Evolutionary conservation across 2,797 vertebrate species (phyloP).

Genomic region (Coranthus polyacanthus): DNA sequence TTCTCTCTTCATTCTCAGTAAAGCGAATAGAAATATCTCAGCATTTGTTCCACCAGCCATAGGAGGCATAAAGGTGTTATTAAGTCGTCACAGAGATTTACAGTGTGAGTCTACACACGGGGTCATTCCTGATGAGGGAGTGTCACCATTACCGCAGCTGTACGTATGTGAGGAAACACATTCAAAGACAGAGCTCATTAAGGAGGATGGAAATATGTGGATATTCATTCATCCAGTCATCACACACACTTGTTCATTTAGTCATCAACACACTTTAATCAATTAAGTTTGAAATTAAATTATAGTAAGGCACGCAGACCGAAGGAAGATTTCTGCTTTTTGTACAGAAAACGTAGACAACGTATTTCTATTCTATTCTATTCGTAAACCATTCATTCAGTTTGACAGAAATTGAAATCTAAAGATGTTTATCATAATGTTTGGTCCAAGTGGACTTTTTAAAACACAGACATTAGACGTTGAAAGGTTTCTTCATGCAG

Average conservation of each 20-base stretch:
- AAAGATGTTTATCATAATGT: too few relatives aligned
- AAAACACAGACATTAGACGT: too few relatives aligned
- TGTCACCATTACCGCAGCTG: conserved; percentile 67
- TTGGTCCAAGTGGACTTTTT: too few relatives aligned
- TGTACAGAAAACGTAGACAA: too few relatives aligned
- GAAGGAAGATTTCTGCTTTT: too few relatives aligned
- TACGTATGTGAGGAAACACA: conserved; percentile 29
- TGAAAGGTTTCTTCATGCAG: neutral
- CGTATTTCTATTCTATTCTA: too few relatives aligned
- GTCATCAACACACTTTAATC: neutral
- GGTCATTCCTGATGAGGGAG: conserved; percentile 81
- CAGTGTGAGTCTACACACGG: conserved; percentile 57
- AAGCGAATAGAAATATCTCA: conserved; percentile 45
- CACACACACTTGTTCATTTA: neutral
- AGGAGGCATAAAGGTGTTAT: conserved; percentile 73
- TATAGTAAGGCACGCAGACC: too few relatives aligned
- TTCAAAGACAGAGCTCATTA: conserved; percentile 28
- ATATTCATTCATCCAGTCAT: conserved; percentile 18
- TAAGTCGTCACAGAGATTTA: conserved; percentile 81
- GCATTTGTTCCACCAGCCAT: conserved; percentile 51
- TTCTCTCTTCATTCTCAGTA: conserved; percentile 11
- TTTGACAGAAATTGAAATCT: too few relatives aligned
- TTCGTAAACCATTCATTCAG: too few relatives aligned
- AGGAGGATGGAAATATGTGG: conserved; percentile 16
- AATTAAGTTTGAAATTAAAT: too few relatives aligned